Base-by-base conservation (phyloP, 2,113 vertebrate species). In the Haemorhous mexicanus region DNA sequence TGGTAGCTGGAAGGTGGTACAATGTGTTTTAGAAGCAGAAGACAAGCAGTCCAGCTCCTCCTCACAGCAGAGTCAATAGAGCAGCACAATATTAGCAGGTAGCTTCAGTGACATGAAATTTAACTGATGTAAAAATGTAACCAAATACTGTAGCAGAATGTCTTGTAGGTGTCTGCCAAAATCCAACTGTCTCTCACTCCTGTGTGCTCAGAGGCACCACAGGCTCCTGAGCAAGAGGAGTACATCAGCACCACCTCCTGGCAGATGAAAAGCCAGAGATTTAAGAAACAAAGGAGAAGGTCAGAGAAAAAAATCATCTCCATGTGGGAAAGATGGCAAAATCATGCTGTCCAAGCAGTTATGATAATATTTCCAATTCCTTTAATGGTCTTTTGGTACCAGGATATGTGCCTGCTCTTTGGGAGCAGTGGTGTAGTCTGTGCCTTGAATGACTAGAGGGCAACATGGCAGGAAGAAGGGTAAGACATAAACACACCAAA, bases 221-320 rank as follows among this genome's bases (percentile, higher is more conserved):
- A 10, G 32, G 49, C 32, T 76, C 33, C 53, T 44, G 58, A 76
- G 7, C 55, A 66, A 89, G 78, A 80, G 62, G 95, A 95, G 49
- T 78, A 10, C 95, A 3, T 53, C 83, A 96, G 96, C 95, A 97
- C 96, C 96, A 96, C 83, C 96, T 95, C 68, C 95, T 94, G 96
- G 94, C 59, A 89, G 47, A 61, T 50, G 4, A 6, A 59, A 37
- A 67, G 15, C 43, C 49, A 63, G 37, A 17, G 7, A 81, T 13
- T 32, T 27, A 27, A 61, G 55, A 53, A 74, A 47, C 17, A 41
- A 53, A 75, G 35, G 4, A 8, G 20, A 13, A n/a, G 24, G 12
- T 35, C 19, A 80, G 28, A 33, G 28, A 46, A 72, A 74, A 79
- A 72, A 86, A 13, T 6, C 3, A 41, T 46, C 12, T 76, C 37